phyloP scores from a whole-genome alignment of 23 tunicate species.

The Halocynthia aurantium region DNA sequence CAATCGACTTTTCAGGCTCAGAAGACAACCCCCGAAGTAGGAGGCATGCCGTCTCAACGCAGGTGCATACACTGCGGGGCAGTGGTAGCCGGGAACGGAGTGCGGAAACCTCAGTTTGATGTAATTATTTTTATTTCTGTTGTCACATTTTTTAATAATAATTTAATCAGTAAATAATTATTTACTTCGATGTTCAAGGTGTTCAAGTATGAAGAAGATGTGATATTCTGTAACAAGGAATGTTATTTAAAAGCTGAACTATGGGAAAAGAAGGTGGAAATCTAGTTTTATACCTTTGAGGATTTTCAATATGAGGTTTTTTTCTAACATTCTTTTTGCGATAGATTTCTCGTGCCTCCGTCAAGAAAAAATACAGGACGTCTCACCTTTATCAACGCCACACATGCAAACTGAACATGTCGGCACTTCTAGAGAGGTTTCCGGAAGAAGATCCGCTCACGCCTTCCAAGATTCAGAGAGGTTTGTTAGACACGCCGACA shows the following conservation, averaged over 20 bases:
- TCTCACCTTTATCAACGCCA: constrained; percentile 73
- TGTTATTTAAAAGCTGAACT: constrained; percentile 57
- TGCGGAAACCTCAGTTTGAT: constrained; percentile 60
- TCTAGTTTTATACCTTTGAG: too few species aligned
- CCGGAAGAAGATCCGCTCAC: constrained; percentile 60
- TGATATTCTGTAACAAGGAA: constrained; percentile 72
- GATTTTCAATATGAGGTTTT: too few species aligned
- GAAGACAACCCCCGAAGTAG: not conserved
- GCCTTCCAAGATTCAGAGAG: constrained; percentile 23
- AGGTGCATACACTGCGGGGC: constrained; percentile 37
- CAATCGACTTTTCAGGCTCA: too few species aligned
- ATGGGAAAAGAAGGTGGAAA: constrained; percentile 30
- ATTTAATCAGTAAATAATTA: not conserved
- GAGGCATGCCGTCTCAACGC: constrained; percentile 24
- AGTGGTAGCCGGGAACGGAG: constrained; percentile 62
- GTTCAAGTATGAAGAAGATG: constrained; percentile 47
- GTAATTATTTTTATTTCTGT: constrained; percentile 29
- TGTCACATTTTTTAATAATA: not conserved
- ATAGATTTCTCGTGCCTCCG: not conserved
- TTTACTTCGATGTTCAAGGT: constrained; percentile 21
- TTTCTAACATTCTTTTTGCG: not conserved
- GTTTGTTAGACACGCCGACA: constrained; percentile 9
- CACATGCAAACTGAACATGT: constrained; percentile 54
- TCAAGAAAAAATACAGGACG: constrained; percentile 73
- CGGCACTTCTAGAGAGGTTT: constrained; percentile 48